These are phyloP conservation scores for Antigone vipio DNA, from an alignment of 2,113 vertebrate genomes.

Conservation along the genomic window DNA sequence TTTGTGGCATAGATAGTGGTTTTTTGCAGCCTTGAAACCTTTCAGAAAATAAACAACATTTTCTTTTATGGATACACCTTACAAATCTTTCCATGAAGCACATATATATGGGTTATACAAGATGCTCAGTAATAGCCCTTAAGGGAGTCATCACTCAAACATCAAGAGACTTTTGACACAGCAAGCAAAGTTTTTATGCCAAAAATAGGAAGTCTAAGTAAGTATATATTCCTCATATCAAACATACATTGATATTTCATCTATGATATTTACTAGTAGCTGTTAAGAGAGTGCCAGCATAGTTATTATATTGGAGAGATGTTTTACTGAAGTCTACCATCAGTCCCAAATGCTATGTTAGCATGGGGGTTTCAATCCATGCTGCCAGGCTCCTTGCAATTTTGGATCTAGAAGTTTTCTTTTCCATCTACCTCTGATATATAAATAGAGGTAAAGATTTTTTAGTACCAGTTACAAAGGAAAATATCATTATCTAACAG, in stretches of 20 bases:
- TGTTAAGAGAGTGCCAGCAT: background rate
- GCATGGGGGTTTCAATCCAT: background rate
- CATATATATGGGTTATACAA: background rate
- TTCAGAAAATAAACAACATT: background rate
- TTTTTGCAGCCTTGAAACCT: background rate
- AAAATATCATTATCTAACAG: conserved; percentile 4
- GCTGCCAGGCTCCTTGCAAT: background rate
- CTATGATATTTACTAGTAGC: background rate
- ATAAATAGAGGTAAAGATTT: background rate
- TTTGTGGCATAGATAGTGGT: background rate
- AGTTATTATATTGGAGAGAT: background rate
- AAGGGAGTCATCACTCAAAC: background rate
- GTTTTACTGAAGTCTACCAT: background rate
- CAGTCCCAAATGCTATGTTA: background rate
- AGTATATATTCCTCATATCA: background rate
- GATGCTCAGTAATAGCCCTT: background rate
- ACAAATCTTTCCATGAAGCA: background rate
- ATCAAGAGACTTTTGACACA: background rate
- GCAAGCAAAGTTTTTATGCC: background rate
- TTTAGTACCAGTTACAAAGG: background rate
- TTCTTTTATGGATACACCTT: background rate
- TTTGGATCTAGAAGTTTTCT: background rate
- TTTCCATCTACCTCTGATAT: background rate
- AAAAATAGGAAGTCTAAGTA: background rate
- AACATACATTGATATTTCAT: background rate